phyloP scores from a whole-genome alignment of 1,140 invertebrate genomes.

The Ditylenchus dipsaci region DNA sequence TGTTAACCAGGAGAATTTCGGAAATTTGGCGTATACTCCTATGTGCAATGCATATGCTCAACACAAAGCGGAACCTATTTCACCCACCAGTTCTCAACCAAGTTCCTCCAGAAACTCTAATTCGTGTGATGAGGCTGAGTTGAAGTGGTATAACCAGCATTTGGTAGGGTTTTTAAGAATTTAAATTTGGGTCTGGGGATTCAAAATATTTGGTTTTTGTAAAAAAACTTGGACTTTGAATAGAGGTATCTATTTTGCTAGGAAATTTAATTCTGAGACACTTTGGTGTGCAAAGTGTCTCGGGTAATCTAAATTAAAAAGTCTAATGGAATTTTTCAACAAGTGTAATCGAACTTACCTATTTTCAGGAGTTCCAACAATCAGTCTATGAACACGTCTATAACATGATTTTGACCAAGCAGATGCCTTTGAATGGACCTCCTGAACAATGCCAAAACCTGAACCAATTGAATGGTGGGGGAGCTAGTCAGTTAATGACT shows the following conservation, averaged over 20 bases:
- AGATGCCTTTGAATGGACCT: background rate
- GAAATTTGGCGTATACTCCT: background rate
- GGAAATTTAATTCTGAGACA: too few species aligned
- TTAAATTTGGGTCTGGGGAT: too few species aligned
- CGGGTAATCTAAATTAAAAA: too few species aligned
- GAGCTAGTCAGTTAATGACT: background rate
- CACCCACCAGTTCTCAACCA: background rate
- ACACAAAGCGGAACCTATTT: background rate
- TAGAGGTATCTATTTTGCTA: too few species aligned
- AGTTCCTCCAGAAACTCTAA: constrained; percentile 13
- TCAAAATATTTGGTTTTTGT: too few species aligned
- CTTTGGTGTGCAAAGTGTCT: too few species aligned
- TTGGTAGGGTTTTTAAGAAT: too few species aligned
- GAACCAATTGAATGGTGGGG: background rate
- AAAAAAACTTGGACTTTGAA: too few species aligned
- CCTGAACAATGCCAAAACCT: constrained; percentile 8
- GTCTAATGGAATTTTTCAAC: too few species aligned
- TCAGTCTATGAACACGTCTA: constrained; percentile 48
- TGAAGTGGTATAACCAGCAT: constrained; percentile 46
- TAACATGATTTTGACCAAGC: constrained; percentile 8
- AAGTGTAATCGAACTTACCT: too few species aligned
- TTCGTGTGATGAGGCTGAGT: constrained; percentile 43
- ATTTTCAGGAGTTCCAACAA: constrained; percentile 45
- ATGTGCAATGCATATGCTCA: background rate
- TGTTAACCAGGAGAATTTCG: background rate